These are phyloP conservation scores for Melanotaenia nigrans DNA, from an alignment of 2,797 vertebrate species.

Conservation along the genomic window DNA sequence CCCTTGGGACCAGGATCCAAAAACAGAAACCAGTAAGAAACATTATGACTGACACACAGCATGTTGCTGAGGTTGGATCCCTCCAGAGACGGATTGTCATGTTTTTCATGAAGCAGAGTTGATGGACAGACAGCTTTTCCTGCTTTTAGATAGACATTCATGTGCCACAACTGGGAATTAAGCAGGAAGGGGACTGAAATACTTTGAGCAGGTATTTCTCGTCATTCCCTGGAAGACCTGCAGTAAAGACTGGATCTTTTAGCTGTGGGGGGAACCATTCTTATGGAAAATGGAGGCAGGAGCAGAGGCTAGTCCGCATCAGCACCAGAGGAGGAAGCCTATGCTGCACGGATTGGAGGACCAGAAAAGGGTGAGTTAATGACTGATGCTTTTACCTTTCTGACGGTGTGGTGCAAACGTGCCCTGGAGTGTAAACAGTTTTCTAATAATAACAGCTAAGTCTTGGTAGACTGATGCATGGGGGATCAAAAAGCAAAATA, in stretches of 20 bases:
- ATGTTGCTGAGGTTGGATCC: conserved; percentile 57
- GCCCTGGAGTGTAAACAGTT: background rate
- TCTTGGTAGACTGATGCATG: background rate
- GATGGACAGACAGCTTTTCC: conserved; percentile 66
- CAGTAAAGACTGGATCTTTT: conserved; percentile 55
- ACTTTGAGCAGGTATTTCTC: conserved; percentile 66
- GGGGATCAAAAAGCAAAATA: background rate
- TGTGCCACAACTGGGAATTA: conserved; percentile 40
- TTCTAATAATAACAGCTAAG: conserved; percentile 1
- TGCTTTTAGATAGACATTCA: conserved; percentile 63
- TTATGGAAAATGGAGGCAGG: conserved; percentile 91
- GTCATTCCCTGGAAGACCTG: conserved; percentile 34
- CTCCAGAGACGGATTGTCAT: conserved; percentile 48
- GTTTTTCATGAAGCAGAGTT: conserved; percentile 62
- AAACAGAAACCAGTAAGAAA: conserved; percentile 47
- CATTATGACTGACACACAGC: conserved; percentile 50
- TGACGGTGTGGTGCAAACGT: conserved; percentile 1
- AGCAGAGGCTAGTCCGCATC: conserved; percentile 88
- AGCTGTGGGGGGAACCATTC: conserved; percentile 62
- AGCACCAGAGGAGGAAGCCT: conserved; percentile 89
- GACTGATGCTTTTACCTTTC: conserved; percentile 24
- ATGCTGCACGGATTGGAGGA: conserved; percentile 95
- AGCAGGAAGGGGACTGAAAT: conserved; percentile 64
- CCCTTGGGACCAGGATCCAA: conserved; percentile 56
- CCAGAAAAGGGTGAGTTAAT: conserved; percentile 93